phyloP scores from a whole-genome alignment of 2,797 vertebrate genomes.

The Labroides dimidiatus region DNA sequence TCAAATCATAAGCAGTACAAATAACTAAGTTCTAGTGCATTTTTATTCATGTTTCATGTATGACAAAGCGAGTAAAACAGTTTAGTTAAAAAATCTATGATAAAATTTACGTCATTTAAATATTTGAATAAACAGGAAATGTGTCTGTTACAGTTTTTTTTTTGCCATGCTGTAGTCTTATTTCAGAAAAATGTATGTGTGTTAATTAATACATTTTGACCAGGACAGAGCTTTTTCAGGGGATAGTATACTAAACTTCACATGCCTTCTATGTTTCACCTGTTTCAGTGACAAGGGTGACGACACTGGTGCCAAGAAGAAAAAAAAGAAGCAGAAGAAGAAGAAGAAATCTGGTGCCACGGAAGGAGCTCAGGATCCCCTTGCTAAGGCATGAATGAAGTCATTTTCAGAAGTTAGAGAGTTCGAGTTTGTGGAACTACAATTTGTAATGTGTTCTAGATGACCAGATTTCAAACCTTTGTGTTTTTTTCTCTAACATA shows the following conservation, averaged over 20 bases:
- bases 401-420: too few relatives aligned
- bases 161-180: neutral
- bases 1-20: too few relatives aligned
- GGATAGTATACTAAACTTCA: conserved; percentile 10
- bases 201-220: conserved; percentile 4
- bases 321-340: conserved; percentile 97
- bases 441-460: too few relatives aligned
- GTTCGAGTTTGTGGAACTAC: too few relatives aligned
- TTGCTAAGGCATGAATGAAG: conserved; percentile 85
- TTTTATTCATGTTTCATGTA: too few relatives aligned
- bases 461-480: too few relatives aligned
- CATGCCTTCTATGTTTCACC: conserved; percentile 35
- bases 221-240: conserved; percentile 6
- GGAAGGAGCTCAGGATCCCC: conserved; percentile 89
- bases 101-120: too few relatives aligned
- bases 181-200: neutral
- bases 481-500: neutral
- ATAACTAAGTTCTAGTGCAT: too few relatives aligned
- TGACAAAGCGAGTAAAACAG: too few relatives aligned
- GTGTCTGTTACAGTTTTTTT: neutral
- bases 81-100: too few relatives aligned
- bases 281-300: conserved; percentile 88
- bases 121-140: too few relatives aligned
- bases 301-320: conserved; percentile 96
- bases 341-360: conserved; percentile 94